Base-by-base conservation (phyloP, 1,140 invertebrate species). In the Halotydeus destructor region DNA sequence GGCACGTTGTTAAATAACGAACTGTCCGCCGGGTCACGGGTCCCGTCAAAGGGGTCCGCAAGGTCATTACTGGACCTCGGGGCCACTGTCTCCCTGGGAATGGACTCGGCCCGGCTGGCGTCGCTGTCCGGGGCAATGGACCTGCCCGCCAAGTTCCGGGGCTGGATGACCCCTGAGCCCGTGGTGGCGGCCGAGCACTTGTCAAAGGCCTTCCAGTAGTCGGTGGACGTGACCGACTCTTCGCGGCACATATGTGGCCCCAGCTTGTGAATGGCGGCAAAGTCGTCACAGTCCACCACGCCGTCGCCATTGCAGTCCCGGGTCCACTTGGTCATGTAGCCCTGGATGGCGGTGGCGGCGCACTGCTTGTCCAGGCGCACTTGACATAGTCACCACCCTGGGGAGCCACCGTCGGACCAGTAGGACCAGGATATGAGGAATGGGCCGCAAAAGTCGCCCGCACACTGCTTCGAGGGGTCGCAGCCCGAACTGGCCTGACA, bases 361-460 rank as follows among this genome's bases (percentile, higher is more conserved):
- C 80, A 85, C 42, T 64, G 66, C 1, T 72, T 67, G 52, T 83
- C 74, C n/a, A n/a, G n/a, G n/a, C n/a, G n/a, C n/a, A n/a, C n/a
- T n/a, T n/a, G n/a, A n/a, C n/a, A n/a, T n/a, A n/a, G n/a, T n/a
- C n/a, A n/a, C n/a, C n/a, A n/a, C n/a, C n/a, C n/a, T n/a, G n/a
- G n/a, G n/a, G n/a, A n/a, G n/a, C n/a, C n/a, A n/a, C n/a, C n/a
- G n/a, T n/a, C n/a, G n/a, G n/a, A 38, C 34, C 43, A 44, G 18
- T 42, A 37, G 31, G 33, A 11, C 34, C 36, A 44, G 14, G 43
- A 44, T n/a, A 44, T 44, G 4, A 44, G 33, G 19, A 30, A 44
- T 6, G 34, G 34, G n/a, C 34, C 35, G 27, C 28, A 43, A 18
- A 26, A 6, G 3, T 42, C 39, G 14, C 38, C 38, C 12, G 38